These are phyloP conservation scores for Tamandua tetradactyla DNA, from an alignment of 2,797 vertebrate genomes.

Conservation along the genomic window DNA sequence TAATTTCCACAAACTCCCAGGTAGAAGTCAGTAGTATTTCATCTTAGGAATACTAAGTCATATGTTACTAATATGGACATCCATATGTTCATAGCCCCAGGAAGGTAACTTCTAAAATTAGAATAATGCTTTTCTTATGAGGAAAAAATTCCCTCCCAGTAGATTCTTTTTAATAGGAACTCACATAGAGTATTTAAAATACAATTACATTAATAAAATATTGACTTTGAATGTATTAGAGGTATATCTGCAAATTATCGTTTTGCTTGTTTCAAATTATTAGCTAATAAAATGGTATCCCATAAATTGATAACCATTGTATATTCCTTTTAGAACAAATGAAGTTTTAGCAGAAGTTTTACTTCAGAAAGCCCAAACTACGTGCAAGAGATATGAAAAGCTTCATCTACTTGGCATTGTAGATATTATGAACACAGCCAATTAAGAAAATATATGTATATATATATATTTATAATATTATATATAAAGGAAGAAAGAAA, in stretches of 20 bases:
- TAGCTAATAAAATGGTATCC: not conserved
- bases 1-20: not conserved
- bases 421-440: not conserved
- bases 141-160: not conserved
- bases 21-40: not conserved
- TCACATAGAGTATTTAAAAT: not conserved
- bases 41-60: not conserved
- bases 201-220: not conserved
- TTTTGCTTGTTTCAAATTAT: not conserved
- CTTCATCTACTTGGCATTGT: not conserved
- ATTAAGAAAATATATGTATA: not conserved
- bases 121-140: constrained; percentile 4
- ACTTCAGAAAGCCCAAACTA: not conserved
- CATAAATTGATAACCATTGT: not conserved
- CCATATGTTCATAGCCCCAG: not conserved
- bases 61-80: not conserved
- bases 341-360: not conserved
- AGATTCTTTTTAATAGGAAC: not conserved
- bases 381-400: not conserved
- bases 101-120: not conserved
- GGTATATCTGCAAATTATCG: not conserved
- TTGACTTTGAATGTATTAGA: not conserved
- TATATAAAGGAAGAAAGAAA: not conserved
- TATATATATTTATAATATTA: too few relatives aligned
- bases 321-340: not conserved